Evolutionary conservation across 2,797 vertebrate genomes (phyloP).

Genomic region (Oophaga sylvatica): DNA sequence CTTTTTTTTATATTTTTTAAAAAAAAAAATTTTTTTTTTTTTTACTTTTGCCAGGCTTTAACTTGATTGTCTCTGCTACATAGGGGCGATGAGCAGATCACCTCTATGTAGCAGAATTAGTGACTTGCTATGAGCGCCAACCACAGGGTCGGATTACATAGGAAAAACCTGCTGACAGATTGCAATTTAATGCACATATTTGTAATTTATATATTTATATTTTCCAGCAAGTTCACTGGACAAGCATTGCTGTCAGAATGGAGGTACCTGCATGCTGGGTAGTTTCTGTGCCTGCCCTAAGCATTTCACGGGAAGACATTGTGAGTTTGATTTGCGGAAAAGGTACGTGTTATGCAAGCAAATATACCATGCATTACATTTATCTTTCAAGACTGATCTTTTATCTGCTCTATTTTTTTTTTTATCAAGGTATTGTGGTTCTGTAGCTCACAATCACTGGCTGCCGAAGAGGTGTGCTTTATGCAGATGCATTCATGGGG

Average conservation of each 20-base stretch:
- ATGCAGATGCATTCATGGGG: constrained; percentile 74
- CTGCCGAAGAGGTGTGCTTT: constrained; percentile 77
- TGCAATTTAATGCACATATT: no score
- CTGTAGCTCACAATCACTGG: constrained; percentile 70
- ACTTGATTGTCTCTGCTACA: no score
- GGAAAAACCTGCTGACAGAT: no score
- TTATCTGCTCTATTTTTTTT: constrained; percentile 24
- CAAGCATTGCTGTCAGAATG: constrained; percentile 78
- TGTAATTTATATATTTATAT: not conserved
- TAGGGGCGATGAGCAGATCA: no score
- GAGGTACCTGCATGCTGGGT: constrained; percentile 77
- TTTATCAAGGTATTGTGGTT: constrained; percentile 68
- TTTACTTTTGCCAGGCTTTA: no score
- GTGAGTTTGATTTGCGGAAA: constrained; percentile 73
- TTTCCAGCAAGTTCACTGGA: constrained; percentile 65
- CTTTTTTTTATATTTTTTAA: no score
- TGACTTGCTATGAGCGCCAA: no score
- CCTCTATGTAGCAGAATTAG: no score
- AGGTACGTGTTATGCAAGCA: constrained; percentile 63
- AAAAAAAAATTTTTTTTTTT: no score
- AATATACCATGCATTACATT: constrained; percentile 2
- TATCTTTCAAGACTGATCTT: constrained; percentile 9
- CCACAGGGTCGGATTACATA: no score
- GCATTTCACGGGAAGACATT: constrained; percentile 73
- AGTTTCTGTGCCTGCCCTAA: constrained; percentile 76